phyloP scores from a whole-genome alignment of 1,140 invertebrate genomes.

The Sminthurinus signatus region DNA sequence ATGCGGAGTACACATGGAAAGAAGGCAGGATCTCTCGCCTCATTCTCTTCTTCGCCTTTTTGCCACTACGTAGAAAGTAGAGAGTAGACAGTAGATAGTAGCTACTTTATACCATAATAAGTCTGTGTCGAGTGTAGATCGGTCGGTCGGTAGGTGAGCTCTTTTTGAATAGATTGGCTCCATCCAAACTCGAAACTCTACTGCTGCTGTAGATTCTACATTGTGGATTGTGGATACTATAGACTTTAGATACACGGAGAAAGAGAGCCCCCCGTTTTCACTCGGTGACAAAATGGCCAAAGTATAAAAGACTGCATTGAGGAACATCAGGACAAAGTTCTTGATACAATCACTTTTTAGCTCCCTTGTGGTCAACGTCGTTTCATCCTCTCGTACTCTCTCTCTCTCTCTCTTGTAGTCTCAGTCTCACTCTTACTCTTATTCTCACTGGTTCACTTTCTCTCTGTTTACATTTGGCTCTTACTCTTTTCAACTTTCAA shows the following conservation, averaged over 20 bases:
- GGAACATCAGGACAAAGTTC: neutral
- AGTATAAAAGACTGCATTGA: slow-evolving; percentile 4
- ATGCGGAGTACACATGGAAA: too few species aligned
- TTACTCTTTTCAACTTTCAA: too few species aligned
- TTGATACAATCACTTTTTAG: slow-evolving; percentile 6
- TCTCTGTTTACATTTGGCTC: too few species aligned
- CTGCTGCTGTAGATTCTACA: neutral
- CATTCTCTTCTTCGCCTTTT: too few species aligned
- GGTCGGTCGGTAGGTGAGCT: neutral
- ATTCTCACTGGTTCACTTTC: too few species aligned
- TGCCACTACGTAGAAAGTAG: too few species aligned
- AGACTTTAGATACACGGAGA: neutral
- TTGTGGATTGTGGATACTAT: neutral
- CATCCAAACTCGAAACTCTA: neutral
- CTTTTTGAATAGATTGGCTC: neutral
- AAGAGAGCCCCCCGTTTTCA: neutral
- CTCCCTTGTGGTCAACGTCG: slow-evolving; percentile 12
- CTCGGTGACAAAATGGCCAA: slow-evolving; percentile 7
- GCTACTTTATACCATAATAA: too few species aligned
- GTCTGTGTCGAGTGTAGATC: too few species aligned
- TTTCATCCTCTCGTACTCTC: neutral
- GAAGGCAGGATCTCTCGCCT: too few species aligned
- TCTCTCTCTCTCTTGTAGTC: neutral
- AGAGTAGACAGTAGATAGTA: too few species aligned
- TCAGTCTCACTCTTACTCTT: neutral